These are phyloP conservation scores for Ricordea florida DNA, from an alignment of 92 coral and sea anemone species.

Conservation along the genomic window DNA sequence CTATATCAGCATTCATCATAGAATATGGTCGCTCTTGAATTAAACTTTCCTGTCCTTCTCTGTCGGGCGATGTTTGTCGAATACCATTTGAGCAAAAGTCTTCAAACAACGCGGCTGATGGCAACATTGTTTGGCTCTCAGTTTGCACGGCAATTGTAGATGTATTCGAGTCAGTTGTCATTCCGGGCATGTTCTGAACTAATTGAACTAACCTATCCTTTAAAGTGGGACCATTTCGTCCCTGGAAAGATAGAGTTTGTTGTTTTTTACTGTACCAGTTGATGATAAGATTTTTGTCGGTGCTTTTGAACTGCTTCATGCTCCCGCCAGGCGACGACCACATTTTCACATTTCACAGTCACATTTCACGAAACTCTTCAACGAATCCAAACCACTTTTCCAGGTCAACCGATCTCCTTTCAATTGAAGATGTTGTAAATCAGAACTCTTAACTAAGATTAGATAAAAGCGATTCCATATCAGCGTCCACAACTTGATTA, in stretches of 20 bases:
- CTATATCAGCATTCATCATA: background rate
- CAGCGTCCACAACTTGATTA: no score
- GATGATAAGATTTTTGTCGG: slow-evolving; percentile 7
- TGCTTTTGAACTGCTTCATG: slow-evolving; percentile 22
- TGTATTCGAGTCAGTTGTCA: slow-evolving; percentile 3
- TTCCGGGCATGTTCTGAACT: slow-evolving; percentile 1
- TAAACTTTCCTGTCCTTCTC: slow-evolving; percentile 9
- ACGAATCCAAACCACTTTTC: background rate
- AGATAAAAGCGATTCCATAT: no score
- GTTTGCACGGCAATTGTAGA: slow-evolving; percentile 5
- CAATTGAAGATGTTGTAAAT: slow-evolving; percentile 22
- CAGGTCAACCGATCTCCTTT: background rate
- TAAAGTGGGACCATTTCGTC: slow-evolving; percentile 20
- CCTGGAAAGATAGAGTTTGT: slow-evolving; percentile 19
- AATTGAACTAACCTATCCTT: slow-evolving; percentile 1
- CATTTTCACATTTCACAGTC: background rate
- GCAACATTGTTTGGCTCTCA: slow-evolving; percentile 9
- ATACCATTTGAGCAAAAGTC: background rate
- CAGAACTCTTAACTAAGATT: no score
- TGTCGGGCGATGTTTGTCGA: slow-evolving; percentile 1
- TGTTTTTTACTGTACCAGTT: slow-evolving; percentile 12
- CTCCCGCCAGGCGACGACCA: background rate
- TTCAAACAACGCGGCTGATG: background rate
- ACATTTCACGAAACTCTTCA: background rate
- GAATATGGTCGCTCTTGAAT: background rate